Evolutionary conservation across 2,888 invertebrate genomes (phyloP).

Genomic region (Scaptomyza parva): DNA sequence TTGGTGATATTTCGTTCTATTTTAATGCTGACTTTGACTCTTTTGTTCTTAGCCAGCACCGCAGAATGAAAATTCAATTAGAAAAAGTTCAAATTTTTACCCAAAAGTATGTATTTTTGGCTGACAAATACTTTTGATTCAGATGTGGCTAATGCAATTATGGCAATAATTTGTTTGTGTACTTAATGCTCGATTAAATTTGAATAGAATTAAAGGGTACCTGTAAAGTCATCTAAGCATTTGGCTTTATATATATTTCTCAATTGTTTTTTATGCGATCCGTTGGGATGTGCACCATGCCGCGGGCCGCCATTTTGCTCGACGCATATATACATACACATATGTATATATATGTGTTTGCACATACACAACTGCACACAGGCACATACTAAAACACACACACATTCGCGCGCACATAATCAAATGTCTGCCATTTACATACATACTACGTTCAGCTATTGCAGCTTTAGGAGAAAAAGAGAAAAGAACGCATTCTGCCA

Average conservation of each 20-base stretch:
- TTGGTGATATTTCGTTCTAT: slow-evolving; percentile 24
- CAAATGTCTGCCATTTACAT: slow-evolving; percentile 49
- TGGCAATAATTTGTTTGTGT: slow-evolving; percentile 5
- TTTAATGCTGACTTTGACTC: slow-evolving; percentile 32
- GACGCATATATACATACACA: slow-evolving; percentile 5
- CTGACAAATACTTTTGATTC: background rate
- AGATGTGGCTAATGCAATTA: slow-evolving; percentile 7
- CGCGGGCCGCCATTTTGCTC: slow-evolving; percentile 20
- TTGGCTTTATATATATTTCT: slow-evolving; percentile 3
- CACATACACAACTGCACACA: background rate
- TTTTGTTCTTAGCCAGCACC: slow-evolving; percentile 29
- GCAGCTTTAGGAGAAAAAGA: slow-evolving; percentile 11
- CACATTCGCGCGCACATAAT: slow-evolving; percentile 30
- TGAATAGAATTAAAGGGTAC: slow-evolving; percentile 12
- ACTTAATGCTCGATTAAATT: background rate
- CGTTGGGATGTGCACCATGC: slow-evolving; percentile 28
- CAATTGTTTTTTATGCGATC: slow-evolving; percentile 33
- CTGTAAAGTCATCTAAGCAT: background rate
- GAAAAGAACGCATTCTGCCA: slow-evolving; percentile 26
- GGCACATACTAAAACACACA: background rate
- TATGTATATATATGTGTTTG: background rate
- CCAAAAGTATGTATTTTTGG: background rate
- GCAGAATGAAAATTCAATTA: slow-evolving; percentile 45
- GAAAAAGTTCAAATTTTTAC: slow-evolving; percentile 8
- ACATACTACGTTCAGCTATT: slow-evolving; percentile 43